These are phyloP conservation scores for Poeciliopsis presidionis DNA, from an alignment of 2,797 vertebrate species.

Conservation along the genomic window DNA sequence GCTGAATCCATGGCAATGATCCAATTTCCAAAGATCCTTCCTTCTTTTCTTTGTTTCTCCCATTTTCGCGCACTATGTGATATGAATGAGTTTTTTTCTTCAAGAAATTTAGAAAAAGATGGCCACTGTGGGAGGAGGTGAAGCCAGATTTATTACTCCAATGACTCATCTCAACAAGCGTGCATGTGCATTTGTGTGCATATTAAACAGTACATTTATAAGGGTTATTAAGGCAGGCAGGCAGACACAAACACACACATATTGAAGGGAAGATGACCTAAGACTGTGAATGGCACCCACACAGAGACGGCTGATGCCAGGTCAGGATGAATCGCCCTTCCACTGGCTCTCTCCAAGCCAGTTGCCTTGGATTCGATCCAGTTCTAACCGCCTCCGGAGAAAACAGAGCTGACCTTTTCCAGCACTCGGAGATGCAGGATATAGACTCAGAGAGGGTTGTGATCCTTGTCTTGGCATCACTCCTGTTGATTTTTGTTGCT, in stretches of 20 bases:
- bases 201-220: constrained; percentile 40
- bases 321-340: constrained; percentile 48
- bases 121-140: constrained; percentile 35
- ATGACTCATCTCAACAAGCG: constrained; percentile 50
- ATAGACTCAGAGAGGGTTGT: constrained; percentile 61
- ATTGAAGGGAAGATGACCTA: constrained; percentile 36
- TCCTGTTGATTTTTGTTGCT: constrained; percentile 58
- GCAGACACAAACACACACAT: constrained; percentile 26
- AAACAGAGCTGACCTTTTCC: constrained; percentile 72
- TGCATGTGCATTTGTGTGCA: constrained; percentile 46
- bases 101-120: constrained; percentile 33
- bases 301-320: constrained; percentile 40
- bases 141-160: constrained; percentile 48
- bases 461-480: constrained; percentile 58
- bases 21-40: constrained; percentile 15
- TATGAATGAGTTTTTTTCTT: constrained; percentile 33
- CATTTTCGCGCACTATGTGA: constrained; percentile 8
- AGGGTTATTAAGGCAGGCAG: constrained; percentile 17
- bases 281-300: constrained; percentile 49
- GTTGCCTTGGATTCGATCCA: constrained; percentile 64
- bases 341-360: constrained; percentile 50
- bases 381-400: constrained; percentile 47
- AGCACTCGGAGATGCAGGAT: constrained; percentile 49
- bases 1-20: constrained; percentile 39
- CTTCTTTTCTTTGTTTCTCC: constrained; percentile 5